Evolutionary conservation across 2,113 vertebrate genomes (phyloP), one percentile per base, ranked within the genome.

Genomic region (Sturnus vulgaris): DNA sequence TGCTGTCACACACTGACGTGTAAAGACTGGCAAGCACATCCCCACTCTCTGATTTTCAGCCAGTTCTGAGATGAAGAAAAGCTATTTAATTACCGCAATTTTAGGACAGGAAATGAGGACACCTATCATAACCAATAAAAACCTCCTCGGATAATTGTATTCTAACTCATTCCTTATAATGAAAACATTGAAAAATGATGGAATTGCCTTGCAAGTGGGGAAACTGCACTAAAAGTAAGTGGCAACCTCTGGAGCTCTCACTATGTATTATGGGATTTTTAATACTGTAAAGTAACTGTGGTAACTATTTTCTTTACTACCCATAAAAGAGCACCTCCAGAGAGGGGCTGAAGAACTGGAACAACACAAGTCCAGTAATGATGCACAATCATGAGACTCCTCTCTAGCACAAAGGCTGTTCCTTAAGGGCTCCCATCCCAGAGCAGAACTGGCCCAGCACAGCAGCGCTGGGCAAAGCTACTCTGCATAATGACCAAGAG

Each of bases 91-190:
- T 91, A 83, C 56, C 75, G 52, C 30, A 71, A 60, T 92, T 95
- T 90, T 88, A 88, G 68, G 61, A 83, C 80, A 94, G 44, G 39
- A 96, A 93, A 92, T 86, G 56, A 86, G 47, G 23, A 94, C 52
- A 65, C 68, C 90, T 88, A 82, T 53, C 61, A 69, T 53, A 90
- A 77, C 61, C 71, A 92, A 70, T 94, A 90, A 90, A 93, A 85
- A 50, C 6, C 0, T 39, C 44, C 37, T 91, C 25, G 3, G 12
- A 53, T 82, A 69, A 94, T 76, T 69, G 49, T 65, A 65, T 50
- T 90, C 53, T 33, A 88, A 76, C 35, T 64, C 80, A 53, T 57
- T 72, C 50, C 50, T 93, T 82, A 57, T 73, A 82, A 88, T 44
- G 59, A 88, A 91, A 88, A 61, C 28, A 37, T 46, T 50, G 68